Base-by-base conservation (phyloP, 2,888 invertebrate species). In the Caenorhabditis zanzibari region DNA sequence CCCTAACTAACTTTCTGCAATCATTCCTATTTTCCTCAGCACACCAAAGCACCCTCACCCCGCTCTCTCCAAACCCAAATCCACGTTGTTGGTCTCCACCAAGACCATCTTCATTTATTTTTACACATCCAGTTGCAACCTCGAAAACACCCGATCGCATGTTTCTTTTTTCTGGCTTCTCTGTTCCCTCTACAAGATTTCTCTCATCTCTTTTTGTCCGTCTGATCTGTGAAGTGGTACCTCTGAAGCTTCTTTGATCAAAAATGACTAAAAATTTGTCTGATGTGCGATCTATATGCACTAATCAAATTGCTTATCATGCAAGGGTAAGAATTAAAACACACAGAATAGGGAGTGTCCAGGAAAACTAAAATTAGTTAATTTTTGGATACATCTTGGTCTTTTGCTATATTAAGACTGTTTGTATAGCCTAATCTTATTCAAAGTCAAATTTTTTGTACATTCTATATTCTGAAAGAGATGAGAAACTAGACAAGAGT, bases 171-270 rank as follows among this genome's bases (percentile, higher is more conserved):
- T 26, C 47, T 47, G 54, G 41, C 26, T 66, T 66, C 64, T 66
- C 64, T 66, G 49, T 32, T 19, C 32, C 19, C 68, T 68, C 66
- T 9, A n/a, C 38, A 12, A 38, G 32, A n/a, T n/a, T 6, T 49
- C 22, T 68, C 38, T 38, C 41, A n/a, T 54, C 38, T 38, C 38
- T 38, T 38, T 12, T 38, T 12, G 38, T 38, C 49, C 26, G n/a
- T 49, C 35, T 68, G 76, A 68, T 76, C 68, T 68, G 76, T 76
- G 76, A 68, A 68, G 76, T 76, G 26, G 75, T 49, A 54, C 47
- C 47, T 47, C 68, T 76, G 76, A 76, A 76, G 76, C 76, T 76
- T 76, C 76, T 76, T 69, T 76, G 76, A 68, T 76, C 58, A 41
- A 26, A 24, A 22, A 38, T 24, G 41, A 69, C 22, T 1, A 32